phyloP scores from a whole-genome alignment of 2,113 vertebrate genomes.

The Prionailurus viverrinus region DNA sequence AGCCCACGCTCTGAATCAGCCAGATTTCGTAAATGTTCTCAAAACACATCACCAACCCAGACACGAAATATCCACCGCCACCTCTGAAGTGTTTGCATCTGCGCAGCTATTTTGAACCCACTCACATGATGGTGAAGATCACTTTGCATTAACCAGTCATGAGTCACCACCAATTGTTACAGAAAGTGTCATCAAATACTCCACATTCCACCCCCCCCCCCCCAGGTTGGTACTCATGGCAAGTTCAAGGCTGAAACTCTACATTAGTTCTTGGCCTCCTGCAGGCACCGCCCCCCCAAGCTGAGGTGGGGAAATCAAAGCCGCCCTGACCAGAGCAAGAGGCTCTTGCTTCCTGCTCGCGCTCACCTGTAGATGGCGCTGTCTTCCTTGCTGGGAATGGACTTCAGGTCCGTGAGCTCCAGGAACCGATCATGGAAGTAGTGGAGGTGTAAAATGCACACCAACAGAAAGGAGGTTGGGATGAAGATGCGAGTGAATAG shows the following conservation, averaged over 20 bases:
- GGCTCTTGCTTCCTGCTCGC: not conserved
- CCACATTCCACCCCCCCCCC: not conserved
- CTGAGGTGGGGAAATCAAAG: not conserved
- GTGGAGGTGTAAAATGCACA: constrained; percentile 97
- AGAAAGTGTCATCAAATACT: not conserved
- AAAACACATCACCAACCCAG: not conserved
- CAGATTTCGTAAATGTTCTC: not conserved
- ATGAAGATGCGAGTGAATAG: constrained; percentile 97
- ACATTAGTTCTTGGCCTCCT: not conserved
- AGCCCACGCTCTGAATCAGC: not conserved
- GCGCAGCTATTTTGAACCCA: not conserved
- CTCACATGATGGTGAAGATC: not conserved
- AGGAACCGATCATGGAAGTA: constrained; percentile 98
- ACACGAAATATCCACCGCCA: not conserved
- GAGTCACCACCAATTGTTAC: not conserved
- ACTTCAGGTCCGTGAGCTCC: constrained; percentile 96
- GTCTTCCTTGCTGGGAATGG: constrained; percentile 95
- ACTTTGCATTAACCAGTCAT: not conserved
- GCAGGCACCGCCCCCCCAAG: not conserved
- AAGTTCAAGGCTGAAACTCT: constrained; percentile 24
- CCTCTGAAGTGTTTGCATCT: not conserved
- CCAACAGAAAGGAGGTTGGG: constrained; percentile 96
- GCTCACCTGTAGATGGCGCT: constrained; percentile 97
- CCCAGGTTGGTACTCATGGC: not conserved
- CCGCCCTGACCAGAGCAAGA: not conserved